Base-by-base conservation (phyloP, 2,888 invertebrate species). In the Phaedon cochleariae region DNA sequence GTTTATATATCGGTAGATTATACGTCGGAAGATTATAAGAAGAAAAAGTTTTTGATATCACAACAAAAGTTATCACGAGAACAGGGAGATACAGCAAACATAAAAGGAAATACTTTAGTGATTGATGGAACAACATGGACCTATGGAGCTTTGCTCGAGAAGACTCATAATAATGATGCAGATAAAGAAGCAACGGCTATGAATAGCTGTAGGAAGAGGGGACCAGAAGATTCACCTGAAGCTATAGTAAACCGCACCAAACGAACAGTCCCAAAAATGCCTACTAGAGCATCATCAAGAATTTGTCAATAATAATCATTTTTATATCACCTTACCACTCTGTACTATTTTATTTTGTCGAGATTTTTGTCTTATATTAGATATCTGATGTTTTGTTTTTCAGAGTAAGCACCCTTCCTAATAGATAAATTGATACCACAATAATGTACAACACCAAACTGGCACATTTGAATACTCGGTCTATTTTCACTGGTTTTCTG, bases 61-160 rank as follows among this genome's bases (percentile, higher is more conserved):
- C 48, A 48, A 48, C 41, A 48, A 48, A 48, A 48, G 12, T 48
- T 48, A 48, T n/a, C n/a, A n/a, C n/a, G n/a, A n/a, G n/a, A n/a
- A n/a, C n/a, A n/a, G n/a, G n/a, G n/a, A n/a, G n/a, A 48, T 17
- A 48, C 48, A 17, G 48, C 48, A 17, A 15, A 17, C 20, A 48
- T 48, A 3, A 17, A 48, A 48, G 48, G 18, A 3, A 10, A 48
- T 48, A 48, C 9, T 10, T 48, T 48, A 18, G 48, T 48, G 17
- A 17, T 48, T 17, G 20, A 48, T 48, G 48, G 48, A 48, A 20
- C 9, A 10, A 15, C 48, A 17, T 48, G 48, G 15, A n/a, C n/a
- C n/a, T n/a, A n/a, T n/a, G n/a, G n/a, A n/a, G n/a, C n/a, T 15
- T 17, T 18, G 3, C 3, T 48, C 15, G 17, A 17, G 48, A 48